Conservation (phyloP, 37 sponge, comb jelly and placozoan genomes). For the Diacarnus erythraeanus region DNA sequence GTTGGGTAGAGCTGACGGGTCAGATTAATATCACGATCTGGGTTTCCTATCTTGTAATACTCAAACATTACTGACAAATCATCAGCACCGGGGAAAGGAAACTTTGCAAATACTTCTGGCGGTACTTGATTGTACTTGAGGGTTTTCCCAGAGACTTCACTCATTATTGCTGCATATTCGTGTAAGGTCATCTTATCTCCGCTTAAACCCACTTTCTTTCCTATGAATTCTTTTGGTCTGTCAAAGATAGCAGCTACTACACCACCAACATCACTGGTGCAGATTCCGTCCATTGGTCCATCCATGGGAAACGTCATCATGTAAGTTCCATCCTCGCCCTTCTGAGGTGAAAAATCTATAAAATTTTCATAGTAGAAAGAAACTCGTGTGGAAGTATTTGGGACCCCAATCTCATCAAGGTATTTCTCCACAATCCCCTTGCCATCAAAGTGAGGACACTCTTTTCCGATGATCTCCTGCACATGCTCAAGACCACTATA, state of each 20-base stretch:
- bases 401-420: slow-evolving; percentile 59
- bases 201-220: slow-evolving; percentile 60
- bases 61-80: slow-evolving; percentile 69
- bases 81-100: slow-evolving; percentile 68
- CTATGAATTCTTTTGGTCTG: slow-evolving; percentile 54
- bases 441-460: slow-evolving; percentile 64
- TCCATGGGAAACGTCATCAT: slow-evolving; percentile 49
- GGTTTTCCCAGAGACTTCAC: slow-evolving; percentile 55
- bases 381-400: slow-evolving; percentile 52
- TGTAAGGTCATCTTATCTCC: slow-evolving; percentile 34
- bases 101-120: slow-evolving; percentile 46
- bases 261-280: slow-evolving; percentile 50
- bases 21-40: slow-evolving; percentile 23
- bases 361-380: slow-evolving; percentile 75
- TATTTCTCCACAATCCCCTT: slow-evolving; percentile 63
- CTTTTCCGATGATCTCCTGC: slow-evolving; percentile 43
- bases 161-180: slow-evolving; percentile 52
- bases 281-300: slow-evolving; percentile 53
- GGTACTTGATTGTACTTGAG: slow-evolving; percentile 43
- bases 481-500: slow-evolving; percentile 69
- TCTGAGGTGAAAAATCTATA: slow-evolving; percentile 6
- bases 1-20: slow-evolving; percentile 57
- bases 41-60: slow-evolving; percentile 41
- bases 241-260: slow-evolving; percentile 61
- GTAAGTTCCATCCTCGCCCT: slow-evolving; percentile 60